phyloP scores from a whole-genome alignment of 1,140 invertebrate species.

The Colletes gigas region DNA sequence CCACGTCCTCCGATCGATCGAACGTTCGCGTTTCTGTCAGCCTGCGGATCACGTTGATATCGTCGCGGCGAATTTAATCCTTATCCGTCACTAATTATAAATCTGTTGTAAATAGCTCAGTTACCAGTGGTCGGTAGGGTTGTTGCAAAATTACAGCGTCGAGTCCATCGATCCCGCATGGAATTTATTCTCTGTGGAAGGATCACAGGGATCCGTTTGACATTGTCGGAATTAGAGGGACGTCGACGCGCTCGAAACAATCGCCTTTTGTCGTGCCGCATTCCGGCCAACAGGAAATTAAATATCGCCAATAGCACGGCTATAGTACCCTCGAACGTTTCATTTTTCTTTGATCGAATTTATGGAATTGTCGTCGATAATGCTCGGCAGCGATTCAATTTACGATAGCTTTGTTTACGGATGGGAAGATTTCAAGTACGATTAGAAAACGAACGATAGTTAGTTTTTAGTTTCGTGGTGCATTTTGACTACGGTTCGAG shows the following conservation, averaged over 20 bases:
- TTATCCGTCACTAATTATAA: conserved; percentile 23
- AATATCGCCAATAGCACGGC: neutral
- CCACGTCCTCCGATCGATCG: neutral
- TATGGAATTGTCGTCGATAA: no score
- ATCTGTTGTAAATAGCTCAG: conserved; percentile 25
- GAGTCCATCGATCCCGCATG: neutral
- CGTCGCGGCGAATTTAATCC: neutral
- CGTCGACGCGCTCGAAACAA: neutral
- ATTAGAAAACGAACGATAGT: no score
- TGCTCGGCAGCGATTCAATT: no score
- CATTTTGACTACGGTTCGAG: no score
- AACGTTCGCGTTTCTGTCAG: no score
- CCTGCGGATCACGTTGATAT: no score
- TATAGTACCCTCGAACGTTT: neutral
- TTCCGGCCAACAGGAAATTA: conserved; percentile 13
- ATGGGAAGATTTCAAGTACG: no score
- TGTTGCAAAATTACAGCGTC: conserved; percentile 18
- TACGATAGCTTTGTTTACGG: no score
- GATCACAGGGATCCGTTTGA: neutral
- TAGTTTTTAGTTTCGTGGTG: no score
- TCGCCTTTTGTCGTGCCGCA: neutral
- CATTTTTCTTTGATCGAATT: no score
- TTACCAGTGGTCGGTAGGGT: conserved; percentile 47
- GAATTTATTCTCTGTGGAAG: conserved; percentile 11
- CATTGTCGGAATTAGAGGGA: neutral